These are phyloP conservation scores for Sitta carolinensis DNA, from an alignment of 2,797 vertebrate genomes.

Conservation along the genomic window DNA sequence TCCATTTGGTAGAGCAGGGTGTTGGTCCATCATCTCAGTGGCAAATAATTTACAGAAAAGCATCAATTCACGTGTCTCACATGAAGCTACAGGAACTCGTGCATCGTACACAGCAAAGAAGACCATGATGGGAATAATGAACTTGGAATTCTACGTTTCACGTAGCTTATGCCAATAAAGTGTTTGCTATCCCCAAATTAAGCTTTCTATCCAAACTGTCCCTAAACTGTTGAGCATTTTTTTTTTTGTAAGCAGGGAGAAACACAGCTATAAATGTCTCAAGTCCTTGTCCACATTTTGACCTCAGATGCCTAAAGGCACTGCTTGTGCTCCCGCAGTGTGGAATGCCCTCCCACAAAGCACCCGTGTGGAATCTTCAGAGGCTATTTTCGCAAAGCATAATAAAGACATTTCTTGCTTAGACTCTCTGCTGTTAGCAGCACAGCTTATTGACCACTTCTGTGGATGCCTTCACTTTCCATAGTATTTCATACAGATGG, in stretches of 20 bases:
- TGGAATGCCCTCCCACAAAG: slow-evolving; percentile 56
- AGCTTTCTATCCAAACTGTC: not conserved
- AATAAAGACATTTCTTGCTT: slow-evolving; percentile 38
- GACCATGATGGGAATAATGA: not conserved
- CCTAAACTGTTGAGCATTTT: slow-evolving; percentile 10
- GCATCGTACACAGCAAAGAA: not conserved
- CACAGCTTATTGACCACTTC: not conserved
- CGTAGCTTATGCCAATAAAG: not conserved
- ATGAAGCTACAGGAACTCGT: not conserved
- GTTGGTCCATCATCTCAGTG: not conserved
- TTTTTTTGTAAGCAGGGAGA: slow-evolving; percentile 22
- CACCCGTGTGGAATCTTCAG: not conserved
- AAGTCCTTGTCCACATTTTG: slow-evolving; percentile 37
- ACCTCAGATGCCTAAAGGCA: slow-evolving; percentile 34
- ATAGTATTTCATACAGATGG: not conserved
- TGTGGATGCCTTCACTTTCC: not conserved
- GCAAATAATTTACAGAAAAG: not conserved
- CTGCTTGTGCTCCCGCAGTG: slow-evolving; percentile 10
- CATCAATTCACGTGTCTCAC: not conserved
- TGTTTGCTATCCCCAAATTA: slow-evolving; percentile 3
- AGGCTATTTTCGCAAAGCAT: slow-evolving; percentile 27
- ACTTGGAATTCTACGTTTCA: not conserved
- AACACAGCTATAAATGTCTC: slow-evolving; percentile 46
- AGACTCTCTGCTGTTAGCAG: slow-evolving; percentile 20
- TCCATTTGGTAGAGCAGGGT: not conserved